Base-by-base conservation (phyloP, 2,888 invertebrate genomes). In the Gastracanthus pulcherrimus region DNA sequence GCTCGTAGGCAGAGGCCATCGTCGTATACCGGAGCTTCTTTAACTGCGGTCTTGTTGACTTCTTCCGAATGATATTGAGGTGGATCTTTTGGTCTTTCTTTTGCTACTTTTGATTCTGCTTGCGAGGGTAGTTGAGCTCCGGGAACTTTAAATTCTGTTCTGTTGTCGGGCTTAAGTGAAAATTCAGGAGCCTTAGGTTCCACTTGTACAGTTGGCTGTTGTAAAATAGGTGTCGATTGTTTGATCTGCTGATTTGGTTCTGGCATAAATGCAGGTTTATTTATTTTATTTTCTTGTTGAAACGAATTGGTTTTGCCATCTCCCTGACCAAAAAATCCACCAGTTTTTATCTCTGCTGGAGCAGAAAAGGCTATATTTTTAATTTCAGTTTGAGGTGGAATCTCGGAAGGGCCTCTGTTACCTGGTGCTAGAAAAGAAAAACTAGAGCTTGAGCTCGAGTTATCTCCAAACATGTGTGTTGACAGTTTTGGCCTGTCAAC, bases 1-100 rank as follows among this genome's bases (percentile, higher is more conserved):
- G 88, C 89, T 2, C 85, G 84, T 48, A 89, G 69, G 55, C 89
- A 90, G 19, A 89, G 83, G 16, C 69, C 84, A 3, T 91, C 89
- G 41, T 90, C 90, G 26, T 81, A 81, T 23, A 82, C 64, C 0
- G 84, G 69, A 7, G 78, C 45, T 45, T 86, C 83, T 79, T 87
- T 89, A 0, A 67, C 74, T 31, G 80, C 81, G 0, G 67, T 5
- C 11, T 60, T 71, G 4, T 11, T 67, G 1, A 13, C n/a, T 34
- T 74, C 76, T 2, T 79, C 38, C 2, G 38, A 6, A 11, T 29
- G 60, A 3, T 66, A 31, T 7, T 62, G 45, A 3, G 72, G 38
- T 9, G 76, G 2, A 69, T 87, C 87, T 66, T 84, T 74, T 5
- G 34, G 9, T 13, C 36, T 29, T 38, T 78, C 78, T 23, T 70